Evolutionary conservation across 30 jellyfish, hydroid and myxozoan species (phyloP), one percentile per base, ranked within the genome.

Genomic region (Calvadosia cruxmelitensis): DNA sequence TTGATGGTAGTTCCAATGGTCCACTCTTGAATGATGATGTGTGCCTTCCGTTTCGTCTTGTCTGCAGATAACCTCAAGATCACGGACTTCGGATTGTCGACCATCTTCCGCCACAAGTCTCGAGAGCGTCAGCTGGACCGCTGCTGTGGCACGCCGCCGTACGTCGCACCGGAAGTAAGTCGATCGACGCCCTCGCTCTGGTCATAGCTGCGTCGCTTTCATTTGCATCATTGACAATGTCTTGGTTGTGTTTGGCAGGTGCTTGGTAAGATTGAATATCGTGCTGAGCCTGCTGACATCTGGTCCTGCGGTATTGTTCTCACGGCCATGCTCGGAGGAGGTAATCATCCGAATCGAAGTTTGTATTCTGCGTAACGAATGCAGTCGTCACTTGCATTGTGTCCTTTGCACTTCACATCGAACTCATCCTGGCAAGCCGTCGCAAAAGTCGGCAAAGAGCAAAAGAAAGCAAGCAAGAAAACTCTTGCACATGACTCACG

Each of bases 111-210:
- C 28, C 71, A 83, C 63, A 92, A 92, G 66, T 87, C 67, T 7
- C 73, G 66, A 26, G 99, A 92, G 61, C 68, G 99, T 29, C 77
- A 78, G 53, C 66, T 92, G 32, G 96, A 82, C 30, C 57, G 95
- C 31, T 82, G 94, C 53, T 92, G 99, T 84, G 99, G 99, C 12
- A 82, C 99, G 2, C 94, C 95, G 64, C 99, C 99, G 1, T 92
- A 92, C 53, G 94, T 85, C 0, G 99, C 99, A 16, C 99, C 99
- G 12, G 99, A 92, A 88, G 98, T 84, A 63, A 16, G 67, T 15
- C 31, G n/a, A n/a, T n/a, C n/a, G n/a, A n/a, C n/a, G n/a, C n/a
- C n/a, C n/a, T n/a, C n/a, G n/a, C n/a, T n/a, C n/a, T n/a, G n/a
- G n/a, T n/a, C n/a, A n/a, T n/a, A n/a, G n/a, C n/a, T n/a, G n/a